Evolutionary conservation across 2,888 invertebrate species (phyloP), one percentile per base, ranked within the genome.

Genomic region (Chaetogeoica ovagalla): DNA sequence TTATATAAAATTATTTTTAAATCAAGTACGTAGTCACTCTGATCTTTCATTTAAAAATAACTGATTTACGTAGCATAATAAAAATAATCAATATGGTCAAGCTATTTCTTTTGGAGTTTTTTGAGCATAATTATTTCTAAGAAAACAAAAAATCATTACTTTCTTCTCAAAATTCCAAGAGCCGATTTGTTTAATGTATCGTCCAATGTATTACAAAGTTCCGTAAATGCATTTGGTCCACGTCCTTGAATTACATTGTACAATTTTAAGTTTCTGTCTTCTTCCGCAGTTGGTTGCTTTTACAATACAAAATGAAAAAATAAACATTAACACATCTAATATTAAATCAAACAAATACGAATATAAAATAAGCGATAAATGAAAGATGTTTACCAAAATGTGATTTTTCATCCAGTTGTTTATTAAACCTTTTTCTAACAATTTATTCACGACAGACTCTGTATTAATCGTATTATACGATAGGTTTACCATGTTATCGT

Each of bases 171-270:
- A 23, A 79, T 23, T 7, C 55, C 57, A 8, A 55, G 52, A 60
- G 79, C 82, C 19, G 17, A 4, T 19, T 52, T n/a, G 39, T 82
- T 82, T 13, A 23, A 15, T 9, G 82, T 82, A 13, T 66, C 68
- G 60, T 79, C n/a, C 6, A 82, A 59, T n/a, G 30, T 60, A 23
- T n/a, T 21, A 7, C 73, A 60, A 9, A 82, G 37, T 15, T 3
- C 15, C 9, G 15, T 17, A 43, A 82, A 82, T 48, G 82, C 82
- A 0, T 17, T 21, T 37, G 82, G 82, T 5, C 82, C 82, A 23
- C 82, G 60, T 19, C 81, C 63, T 60, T 69, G 72, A 19, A 82
- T 82, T 55, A 81, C 8, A 17, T 59, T 1, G 4, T 82, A 82
- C 5, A 82, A 81, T 23, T 60, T 48, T 39, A 2, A 19, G 11